phyloP scores from a whole-genome alignment of 30 jellyfish, hydroid and myxozoan species.

The Clytia hemisphaerica region DNA sequence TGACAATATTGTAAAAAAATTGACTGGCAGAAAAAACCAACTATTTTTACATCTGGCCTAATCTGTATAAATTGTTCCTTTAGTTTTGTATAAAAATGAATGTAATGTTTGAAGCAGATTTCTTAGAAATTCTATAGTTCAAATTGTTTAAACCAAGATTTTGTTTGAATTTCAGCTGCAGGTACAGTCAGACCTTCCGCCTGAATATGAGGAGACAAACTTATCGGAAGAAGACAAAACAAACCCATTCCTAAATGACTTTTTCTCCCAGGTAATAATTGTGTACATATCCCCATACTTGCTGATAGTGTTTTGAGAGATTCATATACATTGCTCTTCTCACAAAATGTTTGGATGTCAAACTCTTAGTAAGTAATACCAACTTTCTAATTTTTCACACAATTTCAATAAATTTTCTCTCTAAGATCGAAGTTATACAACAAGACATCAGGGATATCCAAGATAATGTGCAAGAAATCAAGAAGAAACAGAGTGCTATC shows the following conservation, averaged over 20 bases:
- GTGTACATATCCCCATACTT: background rate
- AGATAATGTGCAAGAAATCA: constrained; percentile 84
- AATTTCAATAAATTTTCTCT: background rate
- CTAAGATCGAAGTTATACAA: constrained; percentile 83
- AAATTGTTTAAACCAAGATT: background rate
- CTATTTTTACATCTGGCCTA: too few relatives aligned
- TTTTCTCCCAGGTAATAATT: constrained; percentile 65
- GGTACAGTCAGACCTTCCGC: constrained; percentile 68
- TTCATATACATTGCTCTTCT: too few relatives aligned
- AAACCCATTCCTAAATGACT: constrained; percentile 79
- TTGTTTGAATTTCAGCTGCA: background rate
- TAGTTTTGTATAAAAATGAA: too few relatives aligned
- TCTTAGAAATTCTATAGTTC: background rate
- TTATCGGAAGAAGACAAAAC: constrained; percentile 44
- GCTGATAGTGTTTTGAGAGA: background rate
- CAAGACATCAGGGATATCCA: constrained; percentile 58
- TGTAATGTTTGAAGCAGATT: background rate
- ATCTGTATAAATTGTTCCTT: too few relatives aligned
- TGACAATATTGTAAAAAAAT: too few relatives aligned
- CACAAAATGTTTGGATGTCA: too few relatives aligned
- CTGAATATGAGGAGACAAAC: constrained; percentile 85
- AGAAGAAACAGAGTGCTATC: constrained; percentile 88
- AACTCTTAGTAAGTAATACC: too few relatives aligned
- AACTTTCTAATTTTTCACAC: background rate
- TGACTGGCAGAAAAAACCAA: too few relatives aligned